A percentile compares a stretch with the other conserved stretches of the same genome.
phyloP scores from a whole-genome alignment of 2,113 vertebrate species.

The Fregata magnificens region DNA sequence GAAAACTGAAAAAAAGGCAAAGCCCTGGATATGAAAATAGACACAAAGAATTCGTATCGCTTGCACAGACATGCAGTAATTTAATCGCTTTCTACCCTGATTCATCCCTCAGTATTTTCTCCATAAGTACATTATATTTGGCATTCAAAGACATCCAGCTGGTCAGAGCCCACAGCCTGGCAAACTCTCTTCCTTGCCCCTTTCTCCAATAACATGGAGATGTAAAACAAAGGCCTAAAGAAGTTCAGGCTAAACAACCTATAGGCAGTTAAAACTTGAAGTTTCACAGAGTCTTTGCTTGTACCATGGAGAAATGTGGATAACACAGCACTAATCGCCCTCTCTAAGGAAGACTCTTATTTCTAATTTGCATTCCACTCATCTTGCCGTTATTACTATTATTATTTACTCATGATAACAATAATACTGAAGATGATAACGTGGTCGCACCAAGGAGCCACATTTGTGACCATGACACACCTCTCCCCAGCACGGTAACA shows the following conservation, averaged over 20 bases:
- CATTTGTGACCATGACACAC: neutral
- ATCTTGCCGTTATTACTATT: fast-evolving
- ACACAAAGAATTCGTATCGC: neutral
- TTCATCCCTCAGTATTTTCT: neutral
- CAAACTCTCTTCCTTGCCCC: neutral
- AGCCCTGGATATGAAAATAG: neutral
- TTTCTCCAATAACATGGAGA: fast-evolving
- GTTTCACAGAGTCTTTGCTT: neutral
- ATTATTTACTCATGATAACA: neutral
- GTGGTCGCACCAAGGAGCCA: neutral
- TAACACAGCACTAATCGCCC: neutral
- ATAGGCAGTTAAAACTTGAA: fast-evolving
- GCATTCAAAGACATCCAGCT: neutral
- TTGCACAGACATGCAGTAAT: neutral
- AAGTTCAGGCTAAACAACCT: neutral
- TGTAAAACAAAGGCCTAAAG: neutral
- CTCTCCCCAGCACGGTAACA: neutral
- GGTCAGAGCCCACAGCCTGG: neutral
- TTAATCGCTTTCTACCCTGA: neutral
- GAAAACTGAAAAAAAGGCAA: neutral
- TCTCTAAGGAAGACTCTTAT: fast-evolving
- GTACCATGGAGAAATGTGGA: neutral
- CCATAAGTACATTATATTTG: neutral
- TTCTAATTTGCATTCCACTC: neutral
- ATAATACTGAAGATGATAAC: no score